A percentile compares a stretch with the other conserved stretches of the same genome.
Conservation (phyloP, 2,113 vertebrate species). For the Festucalex cinctus region DNA sequence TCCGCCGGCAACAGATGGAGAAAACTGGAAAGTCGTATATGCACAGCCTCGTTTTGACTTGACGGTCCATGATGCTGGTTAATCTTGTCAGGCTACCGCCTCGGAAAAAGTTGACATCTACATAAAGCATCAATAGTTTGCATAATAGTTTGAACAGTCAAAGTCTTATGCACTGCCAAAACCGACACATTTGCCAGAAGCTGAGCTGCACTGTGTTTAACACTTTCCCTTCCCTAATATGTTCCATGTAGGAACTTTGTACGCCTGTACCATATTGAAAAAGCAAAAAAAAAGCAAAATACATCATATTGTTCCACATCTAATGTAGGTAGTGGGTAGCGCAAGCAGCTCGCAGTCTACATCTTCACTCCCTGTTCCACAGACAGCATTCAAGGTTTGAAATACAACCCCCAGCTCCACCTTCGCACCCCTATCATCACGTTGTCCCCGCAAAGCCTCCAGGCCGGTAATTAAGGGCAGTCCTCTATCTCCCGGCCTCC, state of each 20-base stretch:
- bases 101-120: background rate
- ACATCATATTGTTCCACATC: background rate
- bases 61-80: background rate
- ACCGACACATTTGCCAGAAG: too few species aligned
- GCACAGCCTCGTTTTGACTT: background rate
- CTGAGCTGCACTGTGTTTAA: too few species aligned
- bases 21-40: background rate
- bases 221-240: too few species aligned
- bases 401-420: background rate
- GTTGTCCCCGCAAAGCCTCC: background rate
- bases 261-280: too few species aligned
- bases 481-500: background rate
- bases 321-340: background rate
- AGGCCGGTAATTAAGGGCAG: background rate
- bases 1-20: constrained; percentile 1
- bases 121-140: too few species aligned
- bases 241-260: too few species aligned
- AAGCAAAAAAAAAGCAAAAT: too few species aligned
- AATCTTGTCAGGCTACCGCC: background rate
- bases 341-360: background rate
- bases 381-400: background rate
- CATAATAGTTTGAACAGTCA: too few species aligned
- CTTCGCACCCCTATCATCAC: background rate
- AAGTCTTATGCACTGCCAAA: too few species aligned
- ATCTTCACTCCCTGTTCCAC: too few species aligned